phyloP scores from a whole-genome alignment of 2,797 vertebrate species.

The Adrianichthys oophorus region DNA sequence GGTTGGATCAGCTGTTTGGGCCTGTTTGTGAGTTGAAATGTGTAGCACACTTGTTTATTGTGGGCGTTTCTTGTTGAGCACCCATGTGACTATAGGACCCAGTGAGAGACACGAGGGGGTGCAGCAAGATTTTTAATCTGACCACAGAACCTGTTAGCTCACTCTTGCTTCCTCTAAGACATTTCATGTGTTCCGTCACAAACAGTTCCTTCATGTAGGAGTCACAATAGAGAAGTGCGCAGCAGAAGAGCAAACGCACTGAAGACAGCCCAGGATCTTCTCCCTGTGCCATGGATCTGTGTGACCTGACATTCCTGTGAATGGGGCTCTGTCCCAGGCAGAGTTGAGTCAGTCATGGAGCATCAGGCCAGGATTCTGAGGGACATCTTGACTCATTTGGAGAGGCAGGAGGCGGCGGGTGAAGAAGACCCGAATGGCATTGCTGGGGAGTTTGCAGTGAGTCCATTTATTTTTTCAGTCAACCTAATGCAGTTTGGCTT shows the following conservation, averaged over 20 bases:
- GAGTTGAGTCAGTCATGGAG: constrained; percentile 74
- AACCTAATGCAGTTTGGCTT: neutral
- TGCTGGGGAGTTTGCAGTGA: constrained; percentile 75
- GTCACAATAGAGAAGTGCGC: constrained; percentile 52
- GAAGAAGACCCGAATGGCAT: constrained; percentile 66
- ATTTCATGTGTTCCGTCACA: constrained; percentile 53
- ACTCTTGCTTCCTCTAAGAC: constrained; percentile 83
- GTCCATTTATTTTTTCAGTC: constrained; percentile 33
- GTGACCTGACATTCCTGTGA: constrained; percentile 65
- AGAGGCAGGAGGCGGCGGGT: constrained; percentile 76
- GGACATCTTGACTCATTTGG: constrained; percentile 76
- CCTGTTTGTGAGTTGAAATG: constrained; percentile 10
- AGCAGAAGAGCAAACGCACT: constrained; percentile 19
- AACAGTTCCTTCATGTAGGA: constrained; percentile 61
- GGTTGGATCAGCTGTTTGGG: constrained; percentile 26
- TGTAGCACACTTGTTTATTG: constrained; percentile 1
- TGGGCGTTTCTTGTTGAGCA: constrained; percentile 18
- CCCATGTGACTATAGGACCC: constrained; percentile 76
- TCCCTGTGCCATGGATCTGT: constrained; percentile 35
- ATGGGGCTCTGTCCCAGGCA: constrained; percentile 38
- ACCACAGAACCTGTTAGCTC: constrained; percentile 84
- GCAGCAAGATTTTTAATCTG: constrained; percentile 76
- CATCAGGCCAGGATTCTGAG: constrained; percentile 84
- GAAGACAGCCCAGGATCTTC: constrained; percentile 9
- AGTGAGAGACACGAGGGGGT: constrained; percentile 64